Conservation (phyloP, 2,113 vertebrate species). For the Arvicanthis niloticus region DNA sequence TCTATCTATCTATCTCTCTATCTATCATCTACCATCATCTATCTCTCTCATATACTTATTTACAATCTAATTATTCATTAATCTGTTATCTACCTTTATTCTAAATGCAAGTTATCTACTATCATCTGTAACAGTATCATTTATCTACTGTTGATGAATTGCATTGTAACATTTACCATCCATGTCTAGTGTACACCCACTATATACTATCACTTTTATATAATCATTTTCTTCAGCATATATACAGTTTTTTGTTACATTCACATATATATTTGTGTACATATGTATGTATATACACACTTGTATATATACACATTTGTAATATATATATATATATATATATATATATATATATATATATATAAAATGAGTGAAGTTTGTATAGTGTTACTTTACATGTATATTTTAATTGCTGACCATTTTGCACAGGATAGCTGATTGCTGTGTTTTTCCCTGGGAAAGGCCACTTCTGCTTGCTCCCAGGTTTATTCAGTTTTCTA, state of each 20-base stretch:
- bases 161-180: not conserved
- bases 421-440: not conserved
- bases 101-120: not conserved
- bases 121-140: not conserved
- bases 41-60: too few species aligned
- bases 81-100: not conserved
- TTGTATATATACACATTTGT: not conserved
- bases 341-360: not conserved
- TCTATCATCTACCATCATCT: not conserved
- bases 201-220: not conserved
- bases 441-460: not conserved
- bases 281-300: not conserved
- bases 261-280: not conserved
- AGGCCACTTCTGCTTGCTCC: not conserved
- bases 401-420: not conserved
- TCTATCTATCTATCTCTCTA: not conserved
- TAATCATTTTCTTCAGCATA: not conserved
- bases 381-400: not conserved
- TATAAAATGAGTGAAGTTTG: accelerated
- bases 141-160: not conserved
- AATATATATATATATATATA: not conserved
- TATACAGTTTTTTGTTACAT: not conserved
- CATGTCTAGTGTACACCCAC: not conserved
- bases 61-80: not conserved
- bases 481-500: not conserved